A percentile compares a stretch with the other conserved stretches of the same genome.
phyloP scores from a whole-genome alignment of 2,888 invertebrate genomes.

The Aleiodes leptofemur region DNA sequence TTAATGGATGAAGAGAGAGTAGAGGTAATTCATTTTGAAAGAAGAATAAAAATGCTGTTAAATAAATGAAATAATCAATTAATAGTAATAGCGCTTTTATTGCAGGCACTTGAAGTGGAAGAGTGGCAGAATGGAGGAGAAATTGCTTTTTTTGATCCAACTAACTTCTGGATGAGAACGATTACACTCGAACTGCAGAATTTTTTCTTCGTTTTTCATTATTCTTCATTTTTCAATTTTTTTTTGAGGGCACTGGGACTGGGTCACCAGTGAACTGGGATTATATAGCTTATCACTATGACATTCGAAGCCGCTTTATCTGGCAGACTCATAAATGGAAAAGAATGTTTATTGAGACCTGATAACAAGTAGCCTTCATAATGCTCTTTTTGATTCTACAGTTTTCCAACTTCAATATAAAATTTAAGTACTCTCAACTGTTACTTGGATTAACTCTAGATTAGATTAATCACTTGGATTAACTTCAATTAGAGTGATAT shows the following conservation, averaged over 20 bases:
- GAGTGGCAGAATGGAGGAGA: conserved; percentile 28
- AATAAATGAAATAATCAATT: conserved; percentile 44
- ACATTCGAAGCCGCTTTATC: conserved; percentile 62
- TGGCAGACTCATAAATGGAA: conserved; percentile 31
- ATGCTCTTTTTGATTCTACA: not conserved
- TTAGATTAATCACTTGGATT: too few species aligned
- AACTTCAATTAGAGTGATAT: too few species aligned
- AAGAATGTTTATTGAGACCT: conserved; percentile 31
- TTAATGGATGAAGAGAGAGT: not conserved
- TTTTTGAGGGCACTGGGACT: conserved; percentile 64
- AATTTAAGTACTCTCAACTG: not conserved
- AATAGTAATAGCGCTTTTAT: conserved; percentile 44
- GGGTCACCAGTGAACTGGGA: conserved; percentile 64
- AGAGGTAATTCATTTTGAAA: conserved; percentile 11
- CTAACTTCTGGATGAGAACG: conserved; percentile 43
- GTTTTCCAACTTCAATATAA: conserved; percentile 17
- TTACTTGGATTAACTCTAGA: too few species aligned
- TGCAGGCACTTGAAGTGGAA: conserved; percentile 31
- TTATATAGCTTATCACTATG: conserved; percentile 61
- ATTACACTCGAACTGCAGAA: conserved; percentile 38
- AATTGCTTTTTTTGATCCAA: conserved; percentile 28
- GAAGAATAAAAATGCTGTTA: not conserved
- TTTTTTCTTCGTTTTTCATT: not conserved
- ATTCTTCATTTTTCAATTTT: conserved; percentile 6
- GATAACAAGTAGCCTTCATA: conserved; percentile 24